Percentiles rank a stretch among this genome's conserved stretches.
Conservation (phyloP, 2,888 invertebrate species). For the Diabrotica balteata region DNA sequence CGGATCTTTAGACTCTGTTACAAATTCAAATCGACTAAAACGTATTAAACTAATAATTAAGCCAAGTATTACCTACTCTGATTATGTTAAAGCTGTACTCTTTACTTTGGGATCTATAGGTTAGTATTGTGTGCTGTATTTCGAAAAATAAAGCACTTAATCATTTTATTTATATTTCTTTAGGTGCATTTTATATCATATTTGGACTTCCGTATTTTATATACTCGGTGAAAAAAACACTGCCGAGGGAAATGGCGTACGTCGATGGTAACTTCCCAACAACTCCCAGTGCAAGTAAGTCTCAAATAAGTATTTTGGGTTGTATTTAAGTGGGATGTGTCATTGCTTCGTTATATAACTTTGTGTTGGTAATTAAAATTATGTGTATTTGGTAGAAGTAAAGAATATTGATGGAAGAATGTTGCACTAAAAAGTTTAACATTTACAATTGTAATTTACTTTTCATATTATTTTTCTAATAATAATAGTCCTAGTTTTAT, state of each 20-base stretch:
- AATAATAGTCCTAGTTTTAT: too few species aligned
- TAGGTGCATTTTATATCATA: slow-evolving; percentile 63
- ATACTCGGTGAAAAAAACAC: slow-evolving; percentile 54
- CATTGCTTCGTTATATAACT: too few species aligned
- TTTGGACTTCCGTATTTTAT: slow-evolving; percentile 61
- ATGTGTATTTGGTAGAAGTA: too few species aligned
- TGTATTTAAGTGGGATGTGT: too few species aligned
- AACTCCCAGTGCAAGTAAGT: slow-evolving; percentile 35
- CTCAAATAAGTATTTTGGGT: background rate
- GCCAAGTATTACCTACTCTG: slow-evolving; percentile 68
- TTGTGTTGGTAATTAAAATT: too few species aligned
- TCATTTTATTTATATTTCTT: slow-evolving; percentile 21
- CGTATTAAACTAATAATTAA: slow-evolving; percentile 62
- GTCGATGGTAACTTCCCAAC: slow-evolving; percentile 38
- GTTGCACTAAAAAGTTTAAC: too few species aligned
- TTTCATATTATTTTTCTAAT: background rate
- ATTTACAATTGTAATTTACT: background rate
- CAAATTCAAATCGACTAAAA: slow-evolving; percentile 54
- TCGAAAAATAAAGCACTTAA: background rate
- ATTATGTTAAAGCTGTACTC: slow-evolving; percentile 72
- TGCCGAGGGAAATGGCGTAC: slow-evolving; percentile 55
- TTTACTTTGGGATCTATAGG: slow-evolving; percentile 65
- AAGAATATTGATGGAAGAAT: too few species aligned
- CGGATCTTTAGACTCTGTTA: slow-evolving; percentile 21
- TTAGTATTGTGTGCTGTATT: slow-evolving; percentile 17